These are phyloP conservation scores for Lepidotrigona ventralis DNA, from an alignment of 1,140 invertebrate species.

Conservation along the genomic window DNA sequence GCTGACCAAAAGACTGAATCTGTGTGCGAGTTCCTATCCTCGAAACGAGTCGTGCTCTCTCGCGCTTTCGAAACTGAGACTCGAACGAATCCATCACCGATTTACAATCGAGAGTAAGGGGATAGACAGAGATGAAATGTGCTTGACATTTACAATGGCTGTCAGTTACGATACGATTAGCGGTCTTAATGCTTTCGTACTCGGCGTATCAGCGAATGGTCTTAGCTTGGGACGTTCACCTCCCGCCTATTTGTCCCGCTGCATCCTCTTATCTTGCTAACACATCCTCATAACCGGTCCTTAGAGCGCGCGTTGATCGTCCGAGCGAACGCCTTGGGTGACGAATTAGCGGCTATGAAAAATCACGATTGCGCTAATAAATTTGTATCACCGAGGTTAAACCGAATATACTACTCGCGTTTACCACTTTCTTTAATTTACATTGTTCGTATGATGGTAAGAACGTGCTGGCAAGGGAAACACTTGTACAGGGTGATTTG, in stretches of 20 bases:
- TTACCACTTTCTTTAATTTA: not conserved
- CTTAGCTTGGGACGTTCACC: constrained; percentile 37
- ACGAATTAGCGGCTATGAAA: constrained; percentile 36
- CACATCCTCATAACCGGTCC: constrained; percentile 47
- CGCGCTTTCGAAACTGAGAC: not conserved
- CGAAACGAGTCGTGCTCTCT: too few species aligned
- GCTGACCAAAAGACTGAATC: too few species aligned
- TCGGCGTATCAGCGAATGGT: constrained; percentile 25
- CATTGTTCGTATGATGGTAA: not conserved
- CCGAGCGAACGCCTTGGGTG: constrained; percentile 5
- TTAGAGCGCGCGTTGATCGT: constrained; percentile 17
- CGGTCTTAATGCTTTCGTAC: constrained; percentile 22
- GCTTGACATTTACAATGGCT: constrained; percentile 11
- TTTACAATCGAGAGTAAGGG: not conserved
- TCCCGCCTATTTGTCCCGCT: constrained; percentile 39
- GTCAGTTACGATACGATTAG: constrained; percentile 39
- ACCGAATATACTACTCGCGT: not conserved
- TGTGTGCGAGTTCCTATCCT: too few species aligned
- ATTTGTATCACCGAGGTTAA: not conserved
- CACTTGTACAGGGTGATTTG: too few species aligned
- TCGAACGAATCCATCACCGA: not conserved
- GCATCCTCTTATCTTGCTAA: constrained; percentile 41
- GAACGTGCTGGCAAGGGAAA: not conserved
- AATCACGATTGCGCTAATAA: constrained; percentile 9
- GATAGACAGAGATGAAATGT: not conserved